phyloP scores from a whole-genome alignment of 2,888 invertebrate genomes.

The Prosapia bicincta region DNA sequence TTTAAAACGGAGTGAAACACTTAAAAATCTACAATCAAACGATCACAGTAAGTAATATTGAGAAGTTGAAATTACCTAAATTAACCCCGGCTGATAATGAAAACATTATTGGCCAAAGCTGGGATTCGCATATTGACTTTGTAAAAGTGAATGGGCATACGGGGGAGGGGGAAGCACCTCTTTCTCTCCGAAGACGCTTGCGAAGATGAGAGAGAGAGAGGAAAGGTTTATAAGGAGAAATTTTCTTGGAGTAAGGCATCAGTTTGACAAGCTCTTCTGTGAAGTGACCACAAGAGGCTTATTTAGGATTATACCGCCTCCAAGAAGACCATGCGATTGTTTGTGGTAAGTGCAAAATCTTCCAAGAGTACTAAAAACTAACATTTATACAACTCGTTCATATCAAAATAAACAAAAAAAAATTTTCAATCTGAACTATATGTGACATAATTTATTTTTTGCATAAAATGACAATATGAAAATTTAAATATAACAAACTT shows the following conservation, averaged over 20 bases:
- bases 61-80: not conserved
- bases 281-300: constrained; percentile 1
- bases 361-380: too few relatives aligned
- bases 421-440: too few relatives aligned
- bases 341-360: constrained; percentile 28
- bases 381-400: too few relatives aligned
- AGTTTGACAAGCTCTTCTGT: constrained; percentile 9
- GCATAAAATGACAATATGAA: too few relatives aligned
- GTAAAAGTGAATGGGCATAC: constrained; percentile 9
- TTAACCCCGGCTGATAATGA: not conserved
- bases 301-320: constrained; percentile 18
- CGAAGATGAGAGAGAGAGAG: constrained; percentile 25
- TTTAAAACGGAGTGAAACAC: too few relatives aligned
- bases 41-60: too few relatives aligned
- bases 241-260: constrained; percentile 7
- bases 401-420: too few relatives aligned
- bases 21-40: too few relatives aligned
- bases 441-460: too few relatives aligned
- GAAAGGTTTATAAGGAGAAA: constrained; percentile 23
- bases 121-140: constrained; percentile 6
- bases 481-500: too few relatives aligned
- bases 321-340: constrained; percentile 20
- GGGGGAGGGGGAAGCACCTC: constrained; percentile 8
- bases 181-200: constrained; percentile 16
- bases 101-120: not conserved